Conservation (phyloP, 2,888 invertebrate genomes). For the Spodoptera picta region DNA sequence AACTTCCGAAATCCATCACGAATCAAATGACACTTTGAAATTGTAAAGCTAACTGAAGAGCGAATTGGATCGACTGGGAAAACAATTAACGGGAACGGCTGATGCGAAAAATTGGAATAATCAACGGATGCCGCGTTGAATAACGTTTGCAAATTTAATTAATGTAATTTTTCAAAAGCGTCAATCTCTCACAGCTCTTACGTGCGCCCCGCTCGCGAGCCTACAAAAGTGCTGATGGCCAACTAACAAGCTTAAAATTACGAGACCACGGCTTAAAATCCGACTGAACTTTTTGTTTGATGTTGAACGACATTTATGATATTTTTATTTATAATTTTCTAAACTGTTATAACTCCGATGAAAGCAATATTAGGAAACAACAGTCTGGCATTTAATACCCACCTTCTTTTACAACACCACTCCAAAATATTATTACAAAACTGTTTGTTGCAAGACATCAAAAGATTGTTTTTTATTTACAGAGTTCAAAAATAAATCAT, state of each 20-base stretch:
- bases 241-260: constrained; percentile 58
- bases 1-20: constrained; percentile 85
- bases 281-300: constrained; percentile 41
- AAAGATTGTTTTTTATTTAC: constrained; percentile 3
- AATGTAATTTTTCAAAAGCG: constrained; percentile 76
- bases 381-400: neutral
- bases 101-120: constrained; percentile 84
- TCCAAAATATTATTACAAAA: constrained; percentile 4
- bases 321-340: constrained; percentile 27
- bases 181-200: constrained; percentile 57
- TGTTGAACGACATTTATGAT: constrained; percentile 16
- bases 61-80: constrained; percentile 81
- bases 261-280: constrained; percentile 39
- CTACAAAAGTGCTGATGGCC: constrained; percentile 56
- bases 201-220: constrained; percentile 42
- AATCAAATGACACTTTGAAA: constrained; percentile 87
- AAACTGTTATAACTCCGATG: constrained; percentile 5
- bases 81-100: constrained; percentile 81
- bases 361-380: constrained; percentile 2
- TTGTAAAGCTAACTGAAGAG: constrained; percentile 85
- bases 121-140: constrained; percentile 74
- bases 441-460: constrained; percentile 8
- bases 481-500: constrained; percentile 1
- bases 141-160: constrained; percentile 73
- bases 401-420: neutral